Conservation (phyloP, 2,797 vertebrate species). For the Orestias chungarensis region DNA sequence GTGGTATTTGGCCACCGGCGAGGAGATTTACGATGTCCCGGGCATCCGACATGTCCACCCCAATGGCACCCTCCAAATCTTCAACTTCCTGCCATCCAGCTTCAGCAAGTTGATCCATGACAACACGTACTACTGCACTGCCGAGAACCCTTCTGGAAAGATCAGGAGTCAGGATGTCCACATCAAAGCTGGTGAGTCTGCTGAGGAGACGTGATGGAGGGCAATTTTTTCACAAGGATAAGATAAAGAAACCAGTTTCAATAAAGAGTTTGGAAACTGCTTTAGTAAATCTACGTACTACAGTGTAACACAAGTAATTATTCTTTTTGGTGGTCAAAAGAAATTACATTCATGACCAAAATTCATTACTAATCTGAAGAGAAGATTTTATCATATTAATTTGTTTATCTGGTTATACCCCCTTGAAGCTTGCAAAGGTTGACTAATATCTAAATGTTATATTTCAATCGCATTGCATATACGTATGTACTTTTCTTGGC, state of each 20-base stretch:
- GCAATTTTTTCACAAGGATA: background rate
- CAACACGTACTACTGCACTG: conserved; percentile 99
- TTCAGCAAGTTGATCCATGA: conserved; percentile 99
- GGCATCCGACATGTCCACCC: conserved; percentile 98
- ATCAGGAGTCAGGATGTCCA: conserved; percentile 99
- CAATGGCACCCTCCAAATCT: conserved; percentile 99
- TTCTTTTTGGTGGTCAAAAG: background rate
- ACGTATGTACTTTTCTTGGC: background rate
- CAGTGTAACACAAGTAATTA: background rate
- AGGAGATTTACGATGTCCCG: conserved; percentile 99
- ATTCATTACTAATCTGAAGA: background rate
- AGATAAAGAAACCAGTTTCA: background rate
- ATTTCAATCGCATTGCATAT: background rate
- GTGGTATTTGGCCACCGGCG: conserved; percentile 98
- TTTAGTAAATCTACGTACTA: too few species aligned
- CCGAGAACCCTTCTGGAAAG: conserved; percentile 99
- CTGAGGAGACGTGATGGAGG: background rate
- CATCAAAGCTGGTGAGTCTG: conserved; percentile 97
- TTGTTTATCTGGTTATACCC: background rate
- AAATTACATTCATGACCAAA: background rate
- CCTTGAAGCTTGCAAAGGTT: background rate
- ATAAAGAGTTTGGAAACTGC: background rate
- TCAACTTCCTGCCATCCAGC: conserved; percentile 98
- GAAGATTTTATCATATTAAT: background rate
- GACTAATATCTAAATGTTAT: background rate